These are phyloP conservation scores for Muscidifurax raptorellus DNA, from an alignment of 1,140 invertebrate genomes.

Conservation along the genomic window DNA sequence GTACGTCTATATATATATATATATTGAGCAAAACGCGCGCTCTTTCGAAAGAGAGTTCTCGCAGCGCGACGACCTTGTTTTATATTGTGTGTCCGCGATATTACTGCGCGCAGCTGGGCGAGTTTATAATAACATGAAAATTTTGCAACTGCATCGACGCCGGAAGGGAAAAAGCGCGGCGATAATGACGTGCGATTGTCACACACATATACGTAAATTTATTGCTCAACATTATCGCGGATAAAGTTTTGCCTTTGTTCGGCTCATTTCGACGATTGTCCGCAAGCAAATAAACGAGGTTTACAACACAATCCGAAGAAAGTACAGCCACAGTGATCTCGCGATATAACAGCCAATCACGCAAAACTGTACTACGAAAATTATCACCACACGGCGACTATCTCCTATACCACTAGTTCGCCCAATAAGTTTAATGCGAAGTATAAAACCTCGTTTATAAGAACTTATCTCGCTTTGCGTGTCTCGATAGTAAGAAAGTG, in stretches of 20 bases:
- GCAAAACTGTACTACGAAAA: not conserved
- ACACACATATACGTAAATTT: not conserved
- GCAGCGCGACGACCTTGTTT: slow-evolving; percentile 20
- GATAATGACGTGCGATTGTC: slow-evolving; percentile 20
- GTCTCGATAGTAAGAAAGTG: too few species aligned
- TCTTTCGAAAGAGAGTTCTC: slow-evolving; percentile 12
- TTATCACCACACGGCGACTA: too few species aligned
- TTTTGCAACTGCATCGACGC: slow-evolving; percentile 14
- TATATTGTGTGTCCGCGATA: not conserved
- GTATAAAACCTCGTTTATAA: not conserved
- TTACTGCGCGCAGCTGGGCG: not conserved
- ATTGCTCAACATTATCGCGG: not conserved
- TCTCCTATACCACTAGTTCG: too few species aligned
- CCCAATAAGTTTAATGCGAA: not conserved
- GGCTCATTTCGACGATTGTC: not conserved
- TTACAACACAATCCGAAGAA: not conserved
- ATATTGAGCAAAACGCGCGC: slow-evolving; percentile 15
- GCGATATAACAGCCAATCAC: too few species aligned
- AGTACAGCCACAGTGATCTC: not conserved
- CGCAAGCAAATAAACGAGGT: not conserved
- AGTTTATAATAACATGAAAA: slow-evolving; percentile 24
- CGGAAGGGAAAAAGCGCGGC: not conserved
- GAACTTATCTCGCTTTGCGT: too few species aligned
- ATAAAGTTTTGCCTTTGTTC: not conserved
- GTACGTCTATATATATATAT: too few species aligned